phyloP scores from a whole-genome alignment of 2,113 vertebrate genomes.

The Labeo rohita region DNA sequence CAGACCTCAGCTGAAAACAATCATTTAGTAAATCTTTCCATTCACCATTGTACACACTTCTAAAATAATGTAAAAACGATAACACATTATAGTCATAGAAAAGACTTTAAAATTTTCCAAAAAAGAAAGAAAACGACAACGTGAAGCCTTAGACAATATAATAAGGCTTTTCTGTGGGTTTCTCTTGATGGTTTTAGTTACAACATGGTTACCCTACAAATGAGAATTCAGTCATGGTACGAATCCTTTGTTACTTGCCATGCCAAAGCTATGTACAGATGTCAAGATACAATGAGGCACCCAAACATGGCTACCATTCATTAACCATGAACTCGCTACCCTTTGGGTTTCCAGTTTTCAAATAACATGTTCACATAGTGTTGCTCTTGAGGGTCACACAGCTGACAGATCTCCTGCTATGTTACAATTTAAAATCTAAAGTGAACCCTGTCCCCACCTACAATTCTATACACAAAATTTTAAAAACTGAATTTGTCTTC shows the following conservation, averaged over 20 bases:
- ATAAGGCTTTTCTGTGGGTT: slow-evolving; percentile 2
- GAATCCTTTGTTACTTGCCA: slow-evolving; percentile 37
- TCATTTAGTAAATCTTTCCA: slow-evolving; percentile 39
- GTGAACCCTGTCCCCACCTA: slow-evolving; percentile 2
- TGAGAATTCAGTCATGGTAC: slow-evolving; percentile 32
- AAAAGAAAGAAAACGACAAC: slow-evolving; percentile 66
- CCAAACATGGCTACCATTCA: slow-evolving; percentile 27
- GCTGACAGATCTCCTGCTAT: neutral
- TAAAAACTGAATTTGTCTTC: slow-evolving; percentile 1
- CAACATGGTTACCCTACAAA: slow-evolving; percentile 42
- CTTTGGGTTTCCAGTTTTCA: slow-evolving; percentile 35
- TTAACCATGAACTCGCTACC: neutral
- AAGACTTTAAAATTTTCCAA: slow-evolving; percentile 63
- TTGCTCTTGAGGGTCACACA: neutral
- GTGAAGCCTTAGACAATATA: slow-evolving; percentile 32
- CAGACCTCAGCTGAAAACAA: slow-evolving; percentile 61
- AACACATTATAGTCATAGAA: slow-evolving; percentile 65
- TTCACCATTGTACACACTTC: slow-evolving; percentile 55
- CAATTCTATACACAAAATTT: neutral
- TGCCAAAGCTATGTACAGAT: slow-evolving; percentile 48
- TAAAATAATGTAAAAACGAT: slow-evolving; percentile 61
- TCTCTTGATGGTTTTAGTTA: slow-evolving; percentile 11
- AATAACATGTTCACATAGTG: slow-evolving; percentile 6
- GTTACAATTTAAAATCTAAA: slow-evolving; percentile 38
- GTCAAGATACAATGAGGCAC: slow-evolving; percentile 35